These are phyloP conservation scores for Harpalus rubripes DNA, from an alignment of 2,888 invertebrate species.

Conservation along the genomic window DNA sequence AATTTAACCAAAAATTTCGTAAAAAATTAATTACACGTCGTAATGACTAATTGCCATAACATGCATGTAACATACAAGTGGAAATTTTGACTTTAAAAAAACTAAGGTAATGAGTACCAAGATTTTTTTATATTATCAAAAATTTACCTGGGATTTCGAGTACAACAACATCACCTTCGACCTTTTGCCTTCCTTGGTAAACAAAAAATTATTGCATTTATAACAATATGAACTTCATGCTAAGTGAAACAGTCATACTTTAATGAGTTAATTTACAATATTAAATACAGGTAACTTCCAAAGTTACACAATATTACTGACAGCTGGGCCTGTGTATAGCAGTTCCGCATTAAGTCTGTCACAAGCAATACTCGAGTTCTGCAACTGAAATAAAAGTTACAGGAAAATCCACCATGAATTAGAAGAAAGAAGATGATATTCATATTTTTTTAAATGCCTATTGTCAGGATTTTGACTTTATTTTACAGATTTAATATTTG, in stretches of 20 bases:
- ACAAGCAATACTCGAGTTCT: conserved; percentile 31
- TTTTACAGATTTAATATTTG: not conserved
- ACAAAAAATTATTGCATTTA: not conserved
- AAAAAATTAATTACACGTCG: no score
- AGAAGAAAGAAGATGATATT: conserved; percentile 28
- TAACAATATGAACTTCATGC: not conserved
- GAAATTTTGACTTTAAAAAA: no score
- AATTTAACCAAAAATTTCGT: no score
- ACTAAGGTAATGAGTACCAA: no score
- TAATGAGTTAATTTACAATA: not conserved
- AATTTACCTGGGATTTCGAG: no score
- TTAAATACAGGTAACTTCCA: conserved; percentile 20
- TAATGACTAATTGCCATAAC: no score
- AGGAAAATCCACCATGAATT: conserved; percentile 41
- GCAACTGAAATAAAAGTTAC: conserved; percentile 3
- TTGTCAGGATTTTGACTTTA: not conserved
- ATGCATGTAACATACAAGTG: no score
- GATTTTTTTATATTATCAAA: no score
- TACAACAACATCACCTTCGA: no score
- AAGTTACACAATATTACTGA: conserved; percentile 29
- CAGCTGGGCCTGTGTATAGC: conserved; percentile 2
- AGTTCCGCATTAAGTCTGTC: conserved; percentile 31
- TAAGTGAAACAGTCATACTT: not conserved
- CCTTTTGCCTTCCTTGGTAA: no score
- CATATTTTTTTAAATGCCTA: conserved; percentile 40